Evolutionary conservation across 2,888 invertebrate species (phyloP), one percentile per base, ranked within the genome.

Genomic region (Stegana nigrithorax): DNA sequence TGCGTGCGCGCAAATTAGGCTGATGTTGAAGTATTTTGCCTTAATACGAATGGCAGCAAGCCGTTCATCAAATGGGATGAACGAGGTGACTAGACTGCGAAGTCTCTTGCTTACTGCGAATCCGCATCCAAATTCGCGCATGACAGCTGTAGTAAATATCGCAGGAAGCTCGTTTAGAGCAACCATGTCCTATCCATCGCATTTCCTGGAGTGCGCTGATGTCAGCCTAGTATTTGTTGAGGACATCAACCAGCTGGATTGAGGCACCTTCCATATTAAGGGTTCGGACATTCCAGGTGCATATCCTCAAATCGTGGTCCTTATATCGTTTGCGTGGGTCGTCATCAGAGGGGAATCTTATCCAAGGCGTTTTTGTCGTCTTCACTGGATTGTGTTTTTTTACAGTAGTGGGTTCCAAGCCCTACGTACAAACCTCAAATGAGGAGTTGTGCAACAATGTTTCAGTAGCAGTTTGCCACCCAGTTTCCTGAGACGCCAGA

Each of bases 211-310:
- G 44, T 17, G 58, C 58, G 5, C 14, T 45, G 14, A 58, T 58
- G 58, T 58, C 58, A 21, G 39, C 36, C n/a, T n/a, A n/a, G n/a
- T n/a, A n/a, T n/a, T n/a, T n/a, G n/a, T n/a, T n/a, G 42, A 57
- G 32, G 29, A 44, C 42, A 58, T 58, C 58, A 12, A 19, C 44
- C 19, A 58, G 58, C n/a, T 58, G 45, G 42, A 27, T 42, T 44
- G 42, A 26, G 23, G 44, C 45, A 42, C 45, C 29, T 14, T 26
- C 14, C 12, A 44, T 27, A 12, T 58, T 25, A 25, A 45, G 26
- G 14, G 58, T 44, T 1, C 29, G 45, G 26, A 58, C 29, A 55
- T 55, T 55, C 50, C 53, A 55, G 32, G 3, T 32, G 32, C 32
- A 32, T 4, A 32, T 32, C 32, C 32, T 2, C 2, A 32, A 4